These are phyloP conservation scores for Dicerorhinus sumatrensis DNA, from an alignment of 2,113 vertebrate species.

Conservation along the genomic window DNA sequence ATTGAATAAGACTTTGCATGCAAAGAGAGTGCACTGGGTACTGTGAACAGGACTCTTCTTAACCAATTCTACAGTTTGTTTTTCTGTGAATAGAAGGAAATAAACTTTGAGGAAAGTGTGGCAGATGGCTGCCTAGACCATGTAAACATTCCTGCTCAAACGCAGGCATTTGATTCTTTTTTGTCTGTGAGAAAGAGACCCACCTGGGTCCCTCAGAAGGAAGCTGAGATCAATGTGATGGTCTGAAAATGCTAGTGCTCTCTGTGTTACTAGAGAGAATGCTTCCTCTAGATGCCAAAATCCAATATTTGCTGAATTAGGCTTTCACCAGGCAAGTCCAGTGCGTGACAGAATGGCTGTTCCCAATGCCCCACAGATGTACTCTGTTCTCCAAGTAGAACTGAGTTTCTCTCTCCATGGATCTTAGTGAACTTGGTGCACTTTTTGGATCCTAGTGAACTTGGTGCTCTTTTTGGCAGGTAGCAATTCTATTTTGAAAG, in stretches of 20 bases:
- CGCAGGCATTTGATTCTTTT: background rate
- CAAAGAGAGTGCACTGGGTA: background rate
- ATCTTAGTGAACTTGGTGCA: background rate
- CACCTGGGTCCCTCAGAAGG: background rate
- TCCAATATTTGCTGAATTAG: background rate
- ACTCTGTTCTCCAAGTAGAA: background rate
- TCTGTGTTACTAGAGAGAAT: background rate
- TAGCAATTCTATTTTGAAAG: constrained; percentile 13
- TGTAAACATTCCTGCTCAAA: constrained; percentile 25
- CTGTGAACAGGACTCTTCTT: constrained; percentile 29
- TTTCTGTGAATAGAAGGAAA: constrained; percentile 53
- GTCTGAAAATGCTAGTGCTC: background rate
- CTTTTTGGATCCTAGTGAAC: background rate
- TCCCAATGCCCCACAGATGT: too few species aligned
- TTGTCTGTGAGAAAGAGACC: constrained; percentile 31
- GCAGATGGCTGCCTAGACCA: background rate
- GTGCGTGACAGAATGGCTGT: background rate
- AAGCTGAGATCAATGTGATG: background rate
- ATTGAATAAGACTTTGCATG: background rate
- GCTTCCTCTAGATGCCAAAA: background rate
- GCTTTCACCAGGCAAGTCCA: background rate
- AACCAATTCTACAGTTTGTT: constrained; percentile 59
- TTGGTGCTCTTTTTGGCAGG: background rate
- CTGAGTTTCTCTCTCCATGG: background rate
- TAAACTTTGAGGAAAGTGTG: constrained; percentile 38